These are phyloP conservation scores for Drosophila seclusa DNA, from an alignment of 2,888 invertebrate species.

Conservation along the genomic window DNA sequence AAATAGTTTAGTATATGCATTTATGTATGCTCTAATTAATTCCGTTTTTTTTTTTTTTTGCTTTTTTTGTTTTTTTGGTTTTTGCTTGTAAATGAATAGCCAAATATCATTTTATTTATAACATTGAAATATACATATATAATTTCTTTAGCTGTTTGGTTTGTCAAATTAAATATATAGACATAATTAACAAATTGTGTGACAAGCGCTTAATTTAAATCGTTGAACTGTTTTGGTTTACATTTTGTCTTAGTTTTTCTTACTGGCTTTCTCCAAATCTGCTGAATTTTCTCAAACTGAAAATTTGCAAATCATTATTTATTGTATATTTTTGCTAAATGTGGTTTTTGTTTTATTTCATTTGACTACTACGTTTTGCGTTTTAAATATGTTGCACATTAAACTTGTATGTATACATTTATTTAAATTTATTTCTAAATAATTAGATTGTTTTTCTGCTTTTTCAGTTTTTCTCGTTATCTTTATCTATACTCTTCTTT, in stretches of 20 bases:
- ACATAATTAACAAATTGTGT: slow-evolving; percentile 62
- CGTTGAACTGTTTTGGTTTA: slow-evolving; percentile 72
- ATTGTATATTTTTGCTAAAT: slow-evolving; percentile 70
- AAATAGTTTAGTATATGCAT: slow-evolving; percentile 43
- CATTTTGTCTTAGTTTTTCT: slow-evolving; percentile 14
- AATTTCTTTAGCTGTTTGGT: slow-evolving; percentile 40
- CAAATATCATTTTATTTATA: slow-evolving; percentile 60
- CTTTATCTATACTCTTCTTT: slow-evolving; percentile 16
- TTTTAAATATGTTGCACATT: slow-evolving; percentile 57
- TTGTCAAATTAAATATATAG: slow-evolving; percentile 34
- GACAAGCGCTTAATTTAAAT: slow-evolving; percentile 75
- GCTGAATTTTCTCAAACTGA: slow-evolving; percentile 29
- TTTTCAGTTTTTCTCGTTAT: slow-evolving; percentile 14
- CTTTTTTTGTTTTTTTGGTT: background rate
- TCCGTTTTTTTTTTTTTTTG: slow-evolving; percentile 18
- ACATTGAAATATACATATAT: slow-evolving; percentile 73
- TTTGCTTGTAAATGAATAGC: slow-evolving; percentile 41
- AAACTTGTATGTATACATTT: slow-evolving; percentile 55
- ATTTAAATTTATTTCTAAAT: slow-evolving; percentile 61
- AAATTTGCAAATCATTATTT: slow-evolving; percentile 53
- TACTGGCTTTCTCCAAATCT: background rate
- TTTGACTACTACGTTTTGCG: slow-evolving; percentile 51
- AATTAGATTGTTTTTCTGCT: slow-evolving; percentile 41
- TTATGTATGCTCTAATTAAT: slow-evolving; percentile 48
- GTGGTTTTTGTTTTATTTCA: slow-evolving; percentile 19